phyloP scores from a whole-genome alignment of 2,888 invertebrate species.

The Caenorhabditis imperialis region DNA sequence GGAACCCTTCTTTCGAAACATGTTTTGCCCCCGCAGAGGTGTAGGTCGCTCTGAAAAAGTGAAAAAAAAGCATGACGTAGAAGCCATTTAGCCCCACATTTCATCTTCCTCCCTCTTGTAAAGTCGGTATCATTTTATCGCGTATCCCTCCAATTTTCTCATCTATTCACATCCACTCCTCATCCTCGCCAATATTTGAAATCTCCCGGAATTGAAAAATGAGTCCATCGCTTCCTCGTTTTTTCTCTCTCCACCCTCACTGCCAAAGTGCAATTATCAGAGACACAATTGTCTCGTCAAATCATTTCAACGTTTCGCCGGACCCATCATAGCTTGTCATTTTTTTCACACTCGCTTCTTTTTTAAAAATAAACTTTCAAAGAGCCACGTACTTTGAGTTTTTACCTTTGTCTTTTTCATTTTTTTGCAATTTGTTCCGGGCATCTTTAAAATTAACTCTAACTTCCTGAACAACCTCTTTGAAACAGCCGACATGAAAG shows the following conservation, averaged over 20 bases:
- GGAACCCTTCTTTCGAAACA: constrained; percentile 42
- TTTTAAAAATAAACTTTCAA: constrained; percentile 11
- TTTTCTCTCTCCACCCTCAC: constrained; percentile 5
- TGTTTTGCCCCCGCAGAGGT: constrained; percentile 33
- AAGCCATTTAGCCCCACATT: background rate
- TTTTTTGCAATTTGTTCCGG: background rate
- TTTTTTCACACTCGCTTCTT: constrained; percentile 37
- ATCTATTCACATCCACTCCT: too few species aligned
- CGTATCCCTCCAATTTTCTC: too few species aligned
- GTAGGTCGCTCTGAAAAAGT: constrained; percentile 18
- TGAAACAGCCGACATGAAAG: constrained; percentile 15
- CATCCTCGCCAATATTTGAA: too few species aligned
- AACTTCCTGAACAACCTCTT: background rate
- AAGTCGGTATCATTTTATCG: too few species aligned
- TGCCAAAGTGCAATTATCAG: constrained; percentile 46
- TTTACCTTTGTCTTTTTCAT: constrained; percentile 11
- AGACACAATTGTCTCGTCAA: constrained; percentile 43
- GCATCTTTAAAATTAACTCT: too few species aligned
- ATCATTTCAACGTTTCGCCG: constrained; percentile 30
- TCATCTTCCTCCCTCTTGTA: background rate
- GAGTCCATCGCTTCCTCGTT: constrained; percentile 14
- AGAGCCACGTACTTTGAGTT: constrained; percentile 26
- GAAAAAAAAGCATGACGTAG: constrained; percentile 26
- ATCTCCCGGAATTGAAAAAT: constrained; percentile 40
- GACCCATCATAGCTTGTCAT: constrained; percentile 34